Base-by-base conservation (phyloP, 64 coral and sea anemone species). In the Porites lutea region DNA sequence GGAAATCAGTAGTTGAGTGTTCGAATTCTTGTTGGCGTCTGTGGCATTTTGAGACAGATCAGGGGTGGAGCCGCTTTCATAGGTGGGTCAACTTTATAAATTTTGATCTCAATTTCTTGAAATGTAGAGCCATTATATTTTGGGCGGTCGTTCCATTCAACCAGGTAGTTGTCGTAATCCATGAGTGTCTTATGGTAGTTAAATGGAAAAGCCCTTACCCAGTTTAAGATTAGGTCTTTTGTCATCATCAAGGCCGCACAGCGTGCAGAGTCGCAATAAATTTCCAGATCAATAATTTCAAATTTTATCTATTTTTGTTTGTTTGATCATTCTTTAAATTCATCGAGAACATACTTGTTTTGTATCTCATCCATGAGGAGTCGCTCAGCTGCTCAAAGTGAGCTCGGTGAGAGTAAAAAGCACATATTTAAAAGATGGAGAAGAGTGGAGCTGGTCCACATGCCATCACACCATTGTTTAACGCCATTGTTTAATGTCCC, bases 311-410 rank as follows among this genome's bases (percentile, higher is more conserved):
- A 9, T 57, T 87, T 87, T 20, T 86, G 61, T 51, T 72, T 87
- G 12, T 52, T 52, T 10, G 84, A 11, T n/a, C 22, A 15, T 73
- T 62, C 84, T 58, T 87, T 69, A 16, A 87, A 87, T 16, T 19
- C n/a, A 54, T 71, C 67, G 8, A 87, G 4, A 10, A 8, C 18
- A 72, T 87, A 87, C 66, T 71, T 87, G 12, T n/a, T 53, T 43
- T 87, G 61, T 10, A 87, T 71, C 69, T 87, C 84, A 19, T 87
- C 84, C 84, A 87, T 87, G 57, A 5, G 63, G 73, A 64, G 61
- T 64, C 15, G 61, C 3, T 64, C 15, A 18, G 15, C 61, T 64
- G 61, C 61, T 64, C 61, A 64, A 12, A 64, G 61, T 14, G 61
- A 64, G 61, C 61, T n/a, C n/a, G n/a, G n/a, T n/a, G n/a, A n/a